Evolutionary conservation across 2,797 vertebrate species (phyloP).

Genomic region (Ciconia nigra): DNA sequence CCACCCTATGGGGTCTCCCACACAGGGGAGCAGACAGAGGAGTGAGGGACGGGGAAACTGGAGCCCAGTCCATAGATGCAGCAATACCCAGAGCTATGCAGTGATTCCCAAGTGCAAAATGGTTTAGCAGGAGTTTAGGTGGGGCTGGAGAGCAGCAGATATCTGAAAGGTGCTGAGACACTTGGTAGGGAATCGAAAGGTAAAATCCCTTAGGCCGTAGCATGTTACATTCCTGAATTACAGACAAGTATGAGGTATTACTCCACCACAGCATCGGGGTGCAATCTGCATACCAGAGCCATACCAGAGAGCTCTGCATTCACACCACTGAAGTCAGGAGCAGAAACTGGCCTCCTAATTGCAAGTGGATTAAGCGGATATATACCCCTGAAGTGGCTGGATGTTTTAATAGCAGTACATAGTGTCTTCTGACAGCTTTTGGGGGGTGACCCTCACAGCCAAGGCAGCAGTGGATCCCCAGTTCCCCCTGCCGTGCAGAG

Average conservation of each 20-base stretch:
- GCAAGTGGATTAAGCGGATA: background rate
- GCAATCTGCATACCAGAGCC: background rate
- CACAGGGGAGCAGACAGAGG: background rate
- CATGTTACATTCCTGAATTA: background rate
- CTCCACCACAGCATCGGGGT: accelerated
- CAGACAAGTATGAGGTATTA: background rate
- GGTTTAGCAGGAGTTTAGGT: background rate
- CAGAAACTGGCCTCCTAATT: background rate
- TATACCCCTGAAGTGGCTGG: background rate
- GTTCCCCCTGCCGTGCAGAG: accelerated
- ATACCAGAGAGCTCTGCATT: background rate
- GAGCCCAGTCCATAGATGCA: background rate
- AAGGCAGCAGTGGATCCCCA: background rate
- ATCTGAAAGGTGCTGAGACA: background rate
- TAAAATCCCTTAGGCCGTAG: background rate
- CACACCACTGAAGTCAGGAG: background rate
- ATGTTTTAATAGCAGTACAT: background rate
- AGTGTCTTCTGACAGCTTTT: background rate
- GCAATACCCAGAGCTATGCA: background rate
- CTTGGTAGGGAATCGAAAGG: background rate
- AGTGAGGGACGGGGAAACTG: background rate
- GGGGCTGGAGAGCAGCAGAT: background rate
- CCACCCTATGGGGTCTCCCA: background rate
- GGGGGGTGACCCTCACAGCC: background rate
- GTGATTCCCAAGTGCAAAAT: background rate